Evolutionary conservation across 2,888 invertebrate genomes (phyloP).

Genomic region (Troides helena): DNA sequence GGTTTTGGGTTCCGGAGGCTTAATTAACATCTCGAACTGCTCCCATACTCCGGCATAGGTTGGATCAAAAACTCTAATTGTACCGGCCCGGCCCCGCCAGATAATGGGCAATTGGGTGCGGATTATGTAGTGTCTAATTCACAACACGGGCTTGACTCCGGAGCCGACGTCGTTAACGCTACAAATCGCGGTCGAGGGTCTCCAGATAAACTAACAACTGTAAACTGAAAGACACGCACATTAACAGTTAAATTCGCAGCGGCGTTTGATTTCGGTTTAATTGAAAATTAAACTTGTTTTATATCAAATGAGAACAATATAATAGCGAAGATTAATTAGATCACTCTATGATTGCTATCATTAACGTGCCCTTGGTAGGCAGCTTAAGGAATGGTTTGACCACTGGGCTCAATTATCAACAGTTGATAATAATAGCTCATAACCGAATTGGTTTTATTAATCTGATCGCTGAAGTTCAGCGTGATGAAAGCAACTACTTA

Average conservation of each 20-base stretch:
- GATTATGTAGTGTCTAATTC: conserved; percentile 30
- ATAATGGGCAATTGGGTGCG: conserved; percentile 28
- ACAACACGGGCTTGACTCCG: conserved; percentile 21
- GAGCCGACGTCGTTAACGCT: conserved; percentile 22
- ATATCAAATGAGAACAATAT: too few species aligned
- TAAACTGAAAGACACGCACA: conserved; percentile 2
- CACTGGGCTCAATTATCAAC: too few species aligned
- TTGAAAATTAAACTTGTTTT: too few species aligned
- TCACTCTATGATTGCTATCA: too few species aligned
- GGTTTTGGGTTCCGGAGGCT: conserved; percentile 16
- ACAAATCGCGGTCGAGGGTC: conserved; percentile 27
- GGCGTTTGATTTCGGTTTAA: background rate
- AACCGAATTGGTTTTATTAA: too few species aligned
- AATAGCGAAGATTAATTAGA: too few species aligned
- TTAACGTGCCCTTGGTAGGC: too few species aligned
- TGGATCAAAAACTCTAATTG: conserved; percentile 31
- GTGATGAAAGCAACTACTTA: too few species aligned
- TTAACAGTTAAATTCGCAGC: background rate
- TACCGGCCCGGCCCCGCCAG: conserved; percentile 14
- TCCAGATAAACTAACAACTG: conserved; percentile 18
- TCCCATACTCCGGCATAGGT: conserved; percentile 14
- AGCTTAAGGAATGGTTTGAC: too few species aligned
- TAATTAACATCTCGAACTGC: conserved; percentile 27
- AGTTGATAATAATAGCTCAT: too few species aligned
- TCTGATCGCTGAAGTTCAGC: too few species aligned